Evolutionary conservation across 2,113 vertebrate genomes (phyloP), one percentile per base, ranked within the genome.

Genomic region (Lipophrys pholis): DNA sequence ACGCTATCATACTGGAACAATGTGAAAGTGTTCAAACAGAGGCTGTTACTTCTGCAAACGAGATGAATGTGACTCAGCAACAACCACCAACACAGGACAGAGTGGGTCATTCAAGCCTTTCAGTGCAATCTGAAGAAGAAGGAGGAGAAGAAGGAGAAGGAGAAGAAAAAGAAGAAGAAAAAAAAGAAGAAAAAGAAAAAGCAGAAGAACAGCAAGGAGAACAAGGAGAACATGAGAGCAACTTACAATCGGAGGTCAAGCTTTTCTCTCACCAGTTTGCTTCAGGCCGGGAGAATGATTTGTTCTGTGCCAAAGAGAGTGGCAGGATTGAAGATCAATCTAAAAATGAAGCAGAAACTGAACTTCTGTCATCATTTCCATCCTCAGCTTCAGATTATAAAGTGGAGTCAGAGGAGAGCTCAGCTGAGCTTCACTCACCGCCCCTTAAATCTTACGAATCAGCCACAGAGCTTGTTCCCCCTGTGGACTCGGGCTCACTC

Each of bases 1-100:
- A 67, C 12, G n/a, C 67, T 7, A 43, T 57, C 11, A 42, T 16
- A 48, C 48, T 61, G 16, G 38, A 73, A 11, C 42, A 73, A 16
- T n/a, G 30, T 52, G 38, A 80, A 56, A 16, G 38, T 61, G 43
- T 12, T n/a, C 64, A 67, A 65, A 54, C 55, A 52, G 69, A 80
- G 14, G 56, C 70, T 21, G 48, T 17, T 40, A 36, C 9, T 12
- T 75, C 7, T 58, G 8, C 41, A 1, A 72, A 61, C 10, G 45
- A 73, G 7, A 75, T 11, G 4, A 12, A 30, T 40, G 2, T 38
- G 8, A 61, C 4, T 16, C 48, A 78, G 30, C 67, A 67, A 39
- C n/a, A 66, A 38, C 17, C 17, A n/a, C 16, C 50, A 70, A 5
- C 63, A 62, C 66, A 67, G 52, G 42, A 15, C 11, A 6, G 30